These are phyloP conservation scores for Ochlodes sylvanus DNA, from an alignment of 2,888 invertebrate genomes.

Conservation along the genomic window DNA sequence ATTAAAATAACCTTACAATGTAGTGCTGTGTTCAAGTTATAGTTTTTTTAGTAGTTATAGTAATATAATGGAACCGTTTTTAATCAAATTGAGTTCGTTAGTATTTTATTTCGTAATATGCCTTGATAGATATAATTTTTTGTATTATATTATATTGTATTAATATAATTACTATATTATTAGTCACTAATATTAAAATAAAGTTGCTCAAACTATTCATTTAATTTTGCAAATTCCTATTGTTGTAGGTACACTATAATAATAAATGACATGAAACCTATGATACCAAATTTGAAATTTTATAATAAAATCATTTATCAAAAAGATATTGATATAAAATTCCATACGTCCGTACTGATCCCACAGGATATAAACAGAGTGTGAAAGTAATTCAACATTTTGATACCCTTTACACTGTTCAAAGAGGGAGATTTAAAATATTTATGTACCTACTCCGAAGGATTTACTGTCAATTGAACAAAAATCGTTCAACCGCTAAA, in stretches of 20 bases:
- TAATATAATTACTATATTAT: too few species aligned
- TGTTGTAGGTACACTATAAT: too few species aligned
- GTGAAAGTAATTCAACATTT: slow-evolving; percentile 50
- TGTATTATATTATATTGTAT: too few species aligned
- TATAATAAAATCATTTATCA: slow-evolving; percentile 55
- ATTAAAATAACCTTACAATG: slow-evolving; percentile 10
- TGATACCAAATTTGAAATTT: not conserved
- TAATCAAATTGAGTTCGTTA: too few species aligned
- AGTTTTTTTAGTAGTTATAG: not conserved
- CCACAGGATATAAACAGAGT: slow-evolving; percentile 63
- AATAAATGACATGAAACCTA: too few species aligned
- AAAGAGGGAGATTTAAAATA: slow-evolving; percentile 65
- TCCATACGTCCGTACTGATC: slow-evolving; percentile 46
- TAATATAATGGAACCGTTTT: too few species aligned
- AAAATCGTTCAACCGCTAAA: slow-evolving; percentile 68
- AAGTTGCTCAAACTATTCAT: too few species aligned
- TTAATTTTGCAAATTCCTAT: too few species aligned
- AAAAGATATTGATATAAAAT: slow-evolving; percentile 49
- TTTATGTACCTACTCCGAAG: slow-evolving; percentile 63
- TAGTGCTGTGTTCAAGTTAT: not conserved
- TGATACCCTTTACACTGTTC: slow-evolving; percentile 58
- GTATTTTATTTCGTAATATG: too few species aligned
- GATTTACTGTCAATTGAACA: slow-evolving; percentile 72
- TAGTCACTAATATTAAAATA: too few species aligned
- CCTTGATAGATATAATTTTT: too few species aligned